phyloP scores from a whole-genome alignment of 1,140 invertebrate species.

The Gerris buenoi region DNA sequence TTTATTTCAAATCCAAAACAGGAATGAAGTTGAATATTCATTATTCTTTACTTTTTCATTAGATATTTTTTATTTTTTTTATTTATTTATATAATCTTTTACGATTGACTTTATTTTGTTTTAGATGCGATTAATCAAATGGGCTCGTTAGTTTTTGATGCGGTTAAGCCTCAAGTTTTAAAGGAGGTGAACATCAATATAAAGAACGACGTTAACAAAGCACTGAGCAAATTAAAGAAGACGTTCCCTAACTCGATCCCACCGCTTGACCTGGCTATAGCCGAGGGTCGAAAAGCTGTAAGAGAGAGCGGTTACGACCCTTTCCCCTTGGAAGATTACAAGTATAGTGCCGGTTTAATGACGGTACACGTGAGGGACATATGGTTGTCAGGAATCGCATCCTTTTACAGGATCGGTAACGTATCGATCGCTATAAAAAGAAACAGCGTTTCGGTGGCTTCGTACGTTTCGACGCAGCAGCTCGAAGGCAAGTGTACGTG shows the following conservation, averaged over 20 bases:
- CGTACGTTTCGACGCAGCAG: slow-evolving; percentile 62
- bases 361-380: slow-evolving; percentile 44
- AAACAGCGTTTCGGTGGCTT: slow-evolving; percentile 41
- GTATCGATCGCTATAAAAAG: slow-evolving; percentile 55
- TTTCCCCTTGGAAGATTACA: slow-evolving; percentile 44
- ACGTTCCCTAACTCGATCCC: slow-evolving; percentile 71
- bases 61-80: no score
- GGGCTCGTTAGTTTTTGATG: slow-evolving; percentile 62
- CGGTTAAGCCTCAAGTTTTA: slow-evolving; percentile 66
- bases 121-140: slow-evolving; percentile 55
- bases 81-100: no score
- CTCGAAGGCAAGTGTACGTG: slow-evolving; percentile 58
- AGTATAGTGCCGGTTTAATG: slow-evolving; percentile 49
- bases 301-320: slow-evolving; percentile 54
- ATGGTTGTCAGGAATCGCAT: slow-evolving; percentile 59
- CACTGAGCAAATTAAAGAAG: slow-evolving; percentile 39
- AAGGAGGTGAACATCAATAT: slow-evolving; percentile 53
- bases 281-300: slow-evolving; percentile 52
- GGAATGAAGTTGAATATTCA: no score
- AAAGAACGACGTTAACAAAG: slow-evolving; percentile 28
- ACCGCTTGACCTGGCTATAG: slow-evolving; percentile 63
- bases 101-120: slow-evolving; percentile 9
- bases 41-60: no score
- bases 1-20: no score
- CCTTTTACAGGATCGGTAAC: slow-evolving; percentile 64